Base-by-base conservation (phyloP, 1,140 invertebrate genomes). In the Trachelipus rathkii region DNA sequence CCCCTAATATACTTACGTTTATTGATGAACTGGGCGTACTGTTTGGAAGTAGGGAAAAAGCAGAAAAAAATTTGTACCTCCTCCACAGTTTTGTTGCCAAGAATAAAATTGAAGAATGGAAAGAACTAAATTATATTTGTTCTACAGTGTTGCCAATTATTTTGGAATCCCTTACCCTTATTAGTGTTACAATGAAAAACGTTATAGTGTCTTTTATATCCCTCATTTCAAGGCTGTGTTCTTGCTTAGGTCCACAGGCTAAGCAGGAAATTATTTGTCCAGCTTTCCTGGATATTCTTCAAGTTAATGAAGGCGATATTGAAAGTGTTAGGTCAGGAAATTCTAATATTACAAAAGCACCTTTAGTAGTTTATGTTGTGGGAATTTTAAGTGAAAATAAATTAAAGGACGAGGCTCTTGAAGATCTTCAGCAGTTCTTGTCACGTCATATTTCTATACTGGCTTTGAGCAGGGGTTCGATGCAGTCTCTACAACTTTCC, bases 331-430 rank as follows among this genome's bases (percentile, higher is more conserved):
- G 74, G 77, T 83, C 79, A 78, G 84, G 75, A 82, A 83, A 77
- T 11, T 77, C 53, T 44, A 84, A 81, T 75, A 85, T 88, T 21
- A 87, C 86, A 69, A 85, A 87, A 45, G 85, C 87, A 79, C 81
- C 88, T 68, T 85, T 89, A 50, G 87, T 89, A 66, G 86, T 89
- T 0, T 89, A 89, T 83, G 82, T 87, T 7, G 84, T 85, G 44
- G 87, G 87, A 10, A 84, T 89, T n/a, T 82, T 87, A 10, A 83
- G 84, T 75, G 83, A 81, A 72, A 72, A 80, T 53, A 73, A 81
- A 79, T 80, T 80, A 7, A 76, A 86, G 84, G 84, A 85, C 44
- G 85, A 86, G 79, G 84, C 87, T 76, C 81, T 83, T 44, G 83
- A 85, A 67, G 87, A 88, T 78, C 74, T 89, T n/a, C 83, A 84